These are phyloP conservation scores for Sciurus niger DNA, from an alignment of 2,113 vertebrate species.

Conservation along the genomic window DNA sequence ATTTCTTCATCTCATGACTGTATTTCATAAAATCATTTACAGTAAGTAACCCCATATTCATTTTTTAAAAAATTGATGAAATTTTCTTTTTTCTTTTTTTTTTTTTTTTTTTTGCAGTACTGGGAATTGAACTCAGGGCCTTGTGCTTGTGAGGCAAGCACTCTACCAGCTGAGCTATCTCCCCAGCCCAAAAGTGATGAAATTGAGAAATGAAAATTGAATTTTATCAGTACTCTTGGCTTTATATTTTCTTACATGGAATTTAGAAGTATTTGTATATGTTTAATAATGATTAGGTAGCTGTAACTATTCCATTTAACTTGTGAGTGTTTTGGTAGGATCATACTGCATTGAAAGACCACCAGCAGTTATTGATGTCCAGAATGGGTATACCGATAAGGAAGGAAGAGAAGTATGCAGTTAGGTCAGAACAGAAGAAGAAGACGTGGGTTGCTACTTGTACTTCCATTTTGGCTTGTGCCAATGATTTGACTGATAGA, in stretches of 20 bases:
- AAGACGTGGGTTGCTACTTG: background rate
- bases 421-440: background rate
- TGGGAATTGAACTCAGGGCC: no score
- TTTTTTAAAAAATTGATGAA: background rate
- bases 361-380: no score
- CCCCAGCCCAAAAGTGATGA: background rate
- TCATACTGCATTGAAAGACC: background rate
- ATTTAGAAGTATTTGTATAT: background rate
- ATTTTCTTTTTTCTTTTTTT: no score
- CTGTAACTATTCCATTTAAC: background rate
- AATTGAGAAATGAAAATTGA: background rate
- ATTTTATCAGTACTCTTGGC: background rate
- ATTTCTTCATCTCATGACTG: conserved; percentile 7
- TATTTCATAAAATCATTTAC: background rate
- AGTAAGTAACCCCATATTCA: background rate
- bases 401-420: background rate
- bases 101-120: no score
- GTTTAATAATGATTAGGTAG: background rate
- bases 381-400: background rate
- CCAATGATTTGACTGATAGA: background rate
- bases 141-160: no score
- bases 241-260: background rate
- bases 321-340: background rate
- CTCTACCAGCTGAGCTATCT: no score
- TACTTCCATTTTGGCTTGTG: background rate